Percentiles rank a stretch among this genome's conserved stretches.
phyloP scores from a whole-genome alignment of 1,140 invertebrate genomes.

The Maniola jurtina region DNA sequence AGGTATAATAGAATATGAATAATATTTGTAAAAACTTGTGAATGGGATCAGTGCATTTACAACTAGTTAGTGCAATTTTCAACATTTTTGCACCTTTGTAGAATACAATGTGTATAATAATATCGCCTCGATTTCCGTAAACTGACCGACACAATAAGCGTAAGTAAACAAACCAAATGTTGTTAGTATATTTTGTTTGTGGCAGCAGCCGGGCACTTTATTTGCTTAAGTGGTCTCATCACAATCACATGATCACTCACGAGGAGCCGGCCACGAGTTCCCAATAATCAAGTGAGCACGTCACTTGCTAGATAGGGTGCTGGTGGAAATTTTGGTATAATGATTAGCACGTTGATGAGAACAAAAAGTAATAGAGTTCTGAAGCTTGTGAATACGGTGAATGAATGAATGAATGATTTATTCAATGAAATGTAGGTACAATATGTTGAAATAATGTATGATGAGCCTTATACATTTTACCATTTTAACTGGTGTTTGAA shows the following conservation, averaged over 20 bases:
- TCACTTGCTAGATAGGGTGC: slow-evolving; percentile 25
- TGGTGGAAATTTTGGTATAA: too few relatives aligned
- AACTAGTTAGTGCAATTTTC: not conserved
- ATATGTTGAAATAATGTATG: too few relatives aligned
- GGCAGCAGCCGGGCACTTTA: slow-evolving; percentile 52
- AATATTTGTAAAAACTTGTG: not conserved
- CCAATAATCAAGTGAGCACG: slow-evolving; percentile 47
- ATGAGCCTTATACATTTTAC: too few relatives aligned
- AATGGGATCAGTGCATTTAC: not conserved
- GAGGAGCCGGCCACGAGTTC: slow-evolving; percentile 65
- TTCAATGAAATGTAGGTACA: too few relatives aligned
- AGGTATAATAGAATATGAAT: too few relatives aligned
- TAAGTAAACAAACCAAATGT: slow-evolving; percentile 43
- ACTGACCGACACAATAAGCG: slow-evolving; percentile 25
- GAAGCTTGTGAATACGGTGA: too few relatives aligned
- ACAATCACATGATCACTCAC: slow-evolving; percentile 73
- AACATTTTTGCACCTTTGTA: slow-evolving; percentile 9
- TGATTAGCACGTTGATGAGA: too few relatives aligned
- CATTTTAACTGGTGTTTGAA: too few relatives aligned
- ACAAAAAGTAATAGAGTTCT: too few relatives aligned
- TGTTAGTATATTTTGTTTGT: slow-evolving; percentile 46
- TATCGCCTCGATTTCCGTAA: slow-evolving; percentile 11
- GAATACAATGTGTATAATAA: slow-evolving; percentile 4
- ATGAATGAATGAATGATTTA: too few relatives aligned
- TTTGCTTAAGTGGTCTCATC: slow-evolving; percentile 74